phyloP scores from a whole-genome alignment of 2,113 vertebrate genomes.

The Arenaria interpres region DNA sequence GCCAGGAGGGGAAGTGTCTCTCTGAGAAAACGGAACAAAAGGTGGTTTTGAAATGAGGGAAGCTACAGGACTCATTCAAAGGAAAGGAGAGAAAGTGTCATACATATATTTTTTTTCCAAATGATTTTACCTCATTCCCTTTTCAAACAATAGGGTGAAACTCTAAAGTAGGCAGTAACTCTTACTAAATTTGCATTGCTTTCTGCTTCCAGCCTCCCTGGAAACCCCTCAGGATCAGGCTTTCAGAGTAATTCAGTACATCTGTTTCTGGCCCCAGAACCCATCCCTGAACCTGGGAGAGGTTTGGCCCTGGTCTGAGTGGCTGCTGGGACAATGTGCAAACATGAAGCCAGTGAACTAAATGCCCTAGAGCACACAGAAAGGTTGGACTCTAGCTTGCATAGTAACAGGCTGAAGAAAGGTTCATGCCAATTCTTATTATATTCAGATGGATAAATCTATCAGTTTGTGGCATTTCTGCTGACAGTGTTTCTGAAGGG shows the following conservation, averaged over 20 bases:
- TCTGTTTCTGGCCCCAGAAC: neutral
- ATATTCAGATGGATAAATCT: neutral
- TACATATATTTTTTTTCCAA: neutral
- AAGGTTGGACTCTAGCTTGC: neutral
- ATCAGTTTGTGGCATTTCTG: neutral
- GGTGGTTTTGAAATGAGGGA: neutral
- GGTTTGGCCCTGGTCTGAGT: neutral
- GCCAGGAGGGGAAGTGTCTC: neutral
- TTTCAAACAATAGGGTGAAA: neutral
- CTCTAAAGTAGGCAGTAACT: neutral
- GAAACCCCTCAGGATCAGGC: neutral
- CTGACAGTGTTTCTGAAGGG: neutral
- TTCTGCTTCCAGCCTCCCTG: neutral
- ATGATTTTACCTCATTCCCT: neutral
- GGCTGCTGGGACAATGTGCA: neutral
- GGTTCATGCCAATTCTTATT: neutral
- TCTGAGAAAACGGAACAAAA: neutral
- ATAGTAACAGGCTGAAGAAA: neutral
- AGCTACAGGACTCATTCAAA: neutral
- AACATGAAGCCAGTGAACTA: neutral
- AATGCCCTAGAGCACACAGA: neutral
- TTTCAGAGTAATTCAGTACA: neutral
- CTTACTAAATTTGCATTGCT: neutral
- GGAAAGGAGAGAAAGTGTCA: slow-evolving; percentile 6
- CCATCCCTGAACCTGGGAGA: neutral